Evolutionary conservation across 2,113 vertebrate species (phyloP).

Genomic region (Pygoscelis adeliae): DNA sequence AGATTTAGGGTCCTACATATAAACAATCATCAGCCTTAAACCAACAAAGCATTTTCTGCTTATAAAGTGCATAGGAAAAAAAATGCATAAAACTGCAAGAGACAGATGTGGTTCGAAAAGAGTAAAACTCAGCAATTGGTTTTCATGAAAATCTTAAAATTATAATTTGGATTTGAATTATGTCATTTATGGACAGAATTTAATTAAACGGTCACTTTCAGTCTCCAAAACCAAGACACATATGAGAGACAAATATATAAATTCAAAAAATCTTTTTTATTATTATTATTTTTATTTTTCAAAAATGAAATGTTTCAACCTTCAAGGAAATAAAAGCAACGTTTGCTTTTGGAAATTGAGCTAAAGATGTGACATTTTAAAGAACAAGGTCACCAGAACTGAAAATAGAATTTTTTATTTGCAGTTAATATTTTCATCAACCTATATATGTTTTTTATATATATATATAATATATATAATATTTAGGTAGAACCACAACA

Average conservation of each 20-base stretch:
- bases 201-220: not conserved
- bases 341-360: not conserved
- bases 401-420: not conserved
- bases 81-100: not conserved
- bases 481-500: not conserved
- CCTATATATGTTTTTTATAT: not conserved
- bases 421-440: not conserved
- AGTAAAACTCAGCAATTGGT: not conserved
- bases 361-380: not conserved
- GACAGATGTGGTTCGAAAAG: not conserved
- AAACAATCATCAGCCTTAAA: not conserved
- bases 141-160: not conserved
- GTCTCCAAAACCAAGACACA: not conserved
- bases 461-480: not conserved
- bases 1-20: not conserved
- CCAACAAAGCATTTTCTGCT: not conserved
- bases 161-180: not conserved
- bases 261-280: not conserved
- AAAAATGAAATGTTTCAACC: not conserved
- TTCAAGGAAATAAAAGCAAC: not conserved
- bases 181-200: not conserved
- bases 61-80: not conserved
- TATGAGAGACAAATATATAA: rapidly evolving
- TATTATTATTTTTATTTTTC: not conserved
- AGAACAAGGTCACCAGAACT: not conserved